These are phyloP conservation scores for Tychaedon coryphoeus DNA, from an alignment of 2,113 vertebrate species.

Conservation along the genomic window DNA sequence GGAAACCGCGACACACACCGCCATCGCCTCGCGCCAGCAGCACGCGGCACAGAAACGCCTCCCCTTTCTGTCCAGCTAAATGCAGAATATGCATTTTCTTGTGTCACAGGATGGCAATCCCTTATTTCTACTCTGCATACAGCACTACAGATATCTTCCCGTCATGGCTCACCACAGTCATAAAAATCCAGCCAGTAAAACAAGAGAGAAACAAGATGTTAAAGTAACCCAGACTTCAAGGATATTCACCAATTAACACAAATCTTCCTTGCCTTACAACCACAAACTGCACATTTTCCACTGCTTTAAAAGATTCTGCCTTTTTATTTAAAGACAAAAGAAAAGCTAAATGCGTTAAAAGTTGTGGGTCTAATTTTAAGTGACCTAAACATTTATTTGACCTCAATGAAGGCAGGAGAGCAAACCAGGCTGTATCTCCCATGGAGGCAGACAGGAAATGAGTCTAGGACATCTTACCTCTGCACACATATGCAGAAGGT, in stretches of 20 bases:
- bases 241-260: background rate
- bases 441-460: background rate
- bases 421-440: background rate
- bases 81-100: background rate
- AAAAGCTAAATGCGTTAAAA: background rate
- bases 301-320: background rate
- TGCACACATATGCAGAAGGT: background rate
- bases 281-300: background rate
- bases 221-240: background rate
- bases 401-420: background rate
- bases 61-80: too few relatives aligned
- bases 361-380: background rate
- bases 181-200: background rate
- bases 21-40: background rate
- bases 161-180: background rate
- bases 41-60: background rate
- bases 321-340: background rate
- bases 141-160: background rate
- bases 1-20: background rate
- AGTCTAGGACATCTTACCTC: background rate
- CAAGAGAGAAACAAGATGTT: background rate
- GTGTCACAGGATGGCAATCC: background rate
- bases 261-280: background rate
- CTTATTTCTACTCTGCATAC: background rate
- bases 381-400: background rate